Conservation (phyloP, 2,888 invertebrate species). For the Ectemnius continuus region DNA sequence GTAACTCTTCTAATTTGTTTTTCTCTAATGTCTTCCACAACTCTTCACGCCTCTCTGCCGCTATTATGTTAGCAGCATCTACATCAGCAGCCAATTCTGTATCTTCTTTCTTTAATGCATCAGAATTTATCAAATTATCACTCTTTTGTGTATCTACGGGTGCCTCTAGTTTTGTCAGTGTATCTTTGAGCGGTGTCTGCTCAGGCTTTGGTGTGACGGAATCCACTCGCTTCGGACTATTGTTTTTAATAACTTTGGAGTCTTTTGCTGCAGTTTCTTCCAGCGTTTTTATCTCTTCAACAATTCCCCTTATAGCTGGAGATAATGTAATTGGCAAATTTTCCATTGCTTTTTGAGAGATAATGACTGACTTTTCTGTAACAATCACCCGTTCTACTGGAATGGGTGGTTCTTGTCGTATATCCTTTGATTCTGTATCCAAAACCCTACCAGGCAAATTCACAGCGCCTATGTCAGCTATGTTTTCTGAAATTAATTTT, state of each 20-base stretch:
- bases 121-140: constrained; percentile 72
- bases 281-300: constrained; percentile 82
- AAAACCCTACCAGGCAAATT: constrained; percentile 47
- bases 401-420: constrained; percentile 74
- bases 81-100: constrained; percentile 78
- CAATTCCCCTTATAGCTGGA: constrained; percentile 80
- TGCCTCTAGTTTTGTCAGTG: constrained; percentile 65
- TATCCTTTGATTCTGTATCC: constrained; percentile 51
- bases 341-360: constrained; percentile 50
- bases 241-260: constrained; percentile 30
- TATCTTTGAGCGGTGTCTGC: constrained; percentile 36
- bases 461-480: constrained; percentile 38
- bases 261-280: constrained; percentile 76
- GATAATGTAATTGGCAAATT: constrained; percentile 42
- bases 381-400: constrained; percentile 72
- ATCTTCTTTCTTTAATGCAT: constrained; percentile 77
- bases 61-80: constrained; percentile 69
- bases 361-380: constrained; percentile 67
- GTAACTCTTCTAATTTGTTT: constrained; percentile 84
- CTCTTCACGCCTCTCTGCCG: constrained; percentile 73
- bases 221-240: constrained; percentile 24
- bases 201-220: constrained; percentile 65
- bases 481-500: constrained; percentile 45
- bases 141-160: constrained; percentile 72
- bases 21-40: constrained; percentile 81